phyloP scores from a whole-genome alignment of 2,888 invertebrate species.

The Creontiades dilutus region DNA sequence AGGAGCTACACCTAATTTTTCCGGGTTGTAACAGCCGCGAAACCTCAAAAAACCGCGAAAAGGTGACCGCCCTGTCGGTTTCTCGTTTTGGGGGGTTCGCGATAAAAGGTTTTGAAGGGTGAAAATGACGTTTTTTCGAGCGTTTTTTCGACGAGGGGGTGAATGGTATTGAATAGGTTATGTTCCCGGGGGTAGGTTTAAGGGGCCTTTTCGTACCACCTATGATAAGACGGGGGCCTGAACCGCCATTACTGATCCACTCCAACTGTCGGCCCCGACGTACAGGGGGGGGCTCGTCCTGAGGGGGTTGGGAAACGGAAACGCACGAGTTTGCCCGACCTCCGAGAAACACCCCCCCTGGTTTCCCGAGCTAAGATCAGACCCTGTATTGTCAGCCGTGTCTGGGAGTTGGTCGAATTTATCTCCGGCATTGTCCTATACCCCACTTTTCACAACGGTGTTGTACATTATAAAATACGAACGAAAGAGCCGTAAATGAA shows the following conservation, averaged over 20 bases:
- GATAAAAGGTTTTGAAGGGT: background rate
- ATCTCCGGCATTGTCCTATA: background rate
- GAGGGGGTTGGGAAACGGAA: background rate
- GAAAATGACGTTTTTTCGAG: background rate
- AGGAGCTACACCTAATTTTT: background rate
- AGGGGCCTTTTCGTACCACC: constrained; percentile 3
- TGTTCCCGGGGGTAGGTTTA: constrained; percentile 18
- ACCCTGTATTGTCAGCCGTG: constrained; percentile 1
- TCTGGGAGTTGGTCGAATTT: background rate
- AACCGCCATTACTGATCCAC: constrained; percentile 61
- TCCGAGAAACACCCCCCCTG: background rate
- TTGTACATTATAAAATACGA: no score
- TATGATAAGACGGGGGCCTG: constrained; percentile 24
- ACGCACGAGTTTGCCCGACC: constrained; percentile 13
- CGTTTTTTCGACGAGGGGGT: background rate
- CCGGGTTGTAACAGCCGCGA: constrained; percentile 22
- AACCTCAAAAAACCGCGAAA: background rate
- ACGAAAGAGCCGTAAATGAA: no score
- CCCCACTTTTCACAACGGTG: no score
- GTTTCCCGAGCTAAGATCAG: background rate
- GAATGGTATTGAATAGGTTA: background rate
- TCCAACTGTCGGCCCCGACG: background rate
- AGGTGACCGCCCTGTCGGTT: constrained; percentile 19
- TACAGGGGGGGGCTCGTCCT: background rate
- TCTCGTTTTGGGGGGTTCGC: background rate